Conservation (phyloP, 1,140 invertebrate species). For the Drosophila murphyi region DNA sequence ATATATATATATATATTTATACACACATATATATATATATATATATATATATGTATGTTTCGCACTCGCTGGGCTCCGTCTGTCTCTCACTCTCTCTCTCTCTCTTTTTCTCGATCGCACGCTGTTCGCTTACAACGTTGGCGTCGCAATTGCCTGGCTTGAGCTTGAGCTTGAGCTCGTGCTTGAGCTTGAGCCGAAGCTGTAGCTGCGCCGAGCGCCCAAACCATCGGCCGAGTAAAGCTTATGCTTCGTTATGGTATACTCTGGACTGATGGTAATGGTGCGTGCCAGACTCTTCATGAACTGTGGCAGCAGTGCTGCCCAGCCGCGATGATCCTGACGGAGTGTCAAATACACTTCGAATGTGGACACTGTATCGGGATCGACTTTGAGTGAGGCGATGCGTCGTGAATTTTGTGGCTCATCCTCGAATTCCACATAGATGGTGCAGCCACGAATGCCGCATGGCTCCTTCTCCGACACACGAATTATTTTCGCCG, state of each 20-base stretch:
- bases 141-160: conserved; percentile 72
- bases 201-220: conserved; percentile 67
- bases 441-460: conserved; percentile 90
- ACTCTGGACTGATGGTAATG: conserved; percentile 93
- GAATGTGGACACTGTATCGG: conserved; percentile 92
- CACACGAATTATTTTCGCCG: conserved; percentile 90
- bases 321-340: conserved; percentile 92
- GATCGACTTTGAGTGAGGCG: conserved; percentile 91
- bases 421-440: conserved; percentile 90
- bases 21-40: conserved; percentile 11
- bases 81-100: conserved; percentile 15
- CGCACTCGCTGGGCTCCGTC: conserved; percentile 32
- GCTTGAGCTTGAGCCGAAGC: conserved; percentile 61
- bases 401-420: conserved; percentile 85
- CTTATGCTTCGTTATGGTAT: conserved; percentile 93
- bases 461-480: conserved; percentile 94
- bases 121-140: conserved; percentile 62
- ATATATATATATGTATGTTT: not conserved
- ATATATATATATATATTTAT: conserved; percentile 1
- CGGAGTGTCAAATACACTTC: conserved; percentile 94
- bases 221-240: conserved; percentile 86
- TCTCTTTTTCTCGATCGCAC: not conserved
- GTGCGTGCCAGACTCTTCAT: conserved; percentile 91
- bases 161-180: conserved; percentile 46
- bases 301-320: conserved; percentile 92